These are phyloP conservation scores for Lonchura striata DNA, from an alignment of 2,113 vertebrate genomes.

Conservation along the genomic window DNA sequence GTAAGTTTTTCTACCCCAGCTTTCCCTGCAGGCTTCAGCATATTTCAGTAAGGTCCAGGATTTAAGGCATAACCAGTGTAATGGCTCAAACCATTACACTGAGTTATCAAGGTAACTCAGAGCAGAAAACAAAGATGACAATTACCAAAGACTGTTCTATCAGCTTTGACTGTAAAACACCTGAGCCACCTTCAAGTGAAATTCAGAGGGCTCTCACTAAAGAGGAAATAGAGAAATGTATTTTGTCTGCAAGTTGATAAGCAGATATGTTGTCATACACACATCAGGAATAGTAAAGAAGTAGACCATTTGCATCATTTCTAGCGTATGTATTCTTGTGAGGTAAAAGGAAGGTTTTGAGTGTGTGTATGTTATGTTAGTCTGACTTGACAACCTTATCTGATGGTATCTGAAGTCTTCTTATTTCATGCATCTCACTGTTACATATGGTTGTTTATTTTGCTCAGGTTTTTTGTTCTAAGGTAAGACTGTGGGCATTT, in stretches of 20 bases:
- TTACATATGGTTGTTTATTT: not conserved
- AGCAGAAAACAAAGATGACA: not conserved
- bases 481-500: not conserved
- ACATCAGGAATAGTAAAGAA: not conserved
- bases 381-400: not conserved
- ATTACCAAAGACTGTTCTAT: not conserved
- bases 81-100: not conserved
- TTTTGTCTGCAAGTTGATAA: not conserved
- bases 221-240: not conserved
- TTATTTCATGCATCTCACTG: not conserved
- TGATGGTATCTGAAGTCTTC: not conserved
- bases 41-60: not conserved
- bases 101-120: not conserved
- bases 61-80: not conserved
- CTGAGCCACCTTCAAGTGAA: not conserved
- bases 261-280: not conserved
- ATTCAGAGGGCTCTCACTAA: not conserved
- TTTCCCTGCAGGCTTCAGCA: not conserved
- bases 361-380: fast-evolving
- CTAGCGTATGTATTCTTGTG: not conserved
- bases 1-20: not conserved
- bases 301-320: not conserved
- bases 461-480: not conserved
- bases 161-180: not conserved
- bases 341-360: not conserved